Conservation (phyloP, 2,888 invertebrate species). For the Amblyjoppa proteus region DNA sequence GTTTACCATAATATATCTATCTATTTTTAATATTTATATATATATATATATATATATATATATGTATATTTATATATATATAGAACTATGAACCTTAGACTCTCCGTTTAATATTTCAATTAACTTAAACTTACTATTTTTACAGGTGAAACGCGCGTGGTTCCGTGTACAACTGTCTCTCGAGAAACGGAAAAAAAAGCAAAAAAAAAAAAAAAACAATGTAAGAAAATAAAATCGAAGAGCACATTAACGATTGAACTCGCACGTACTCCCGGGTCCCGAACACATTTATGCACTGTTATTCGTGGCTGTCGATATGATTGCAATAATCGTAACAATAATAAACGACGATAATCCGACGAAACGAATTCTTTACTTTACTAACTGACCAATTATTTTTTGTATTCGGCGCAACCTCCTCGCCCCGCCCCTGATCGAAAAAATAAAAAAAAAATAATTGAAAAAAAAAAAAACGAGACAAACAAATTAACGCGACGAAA, state of each 20-base stretch:
- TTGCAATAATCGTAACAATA: slow-evolving; percentile 50
- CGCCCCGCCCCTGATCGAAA: not conserved
- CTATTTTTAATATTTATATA: slow-evolving; percentile 23
- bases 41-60: slow-evolving; percentile 54
- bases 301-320: slow-evolving; percentile 59
- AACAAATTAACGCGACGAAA: slow-evolving; percentile 49
- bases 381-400: slow-evolving; percentile 57
- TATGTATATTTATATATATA: slow-evolving; percentile 52
- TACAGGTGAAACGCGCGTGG: slow-evolving; percentile 47
- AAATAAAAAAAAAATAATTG: slow-evolving; percentile 5
- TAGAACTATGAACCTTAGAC: slow-evolving; percentile 50
- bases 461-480: slow-evolving; percentile 10
- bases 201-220: slow-evolving; percentile 12
- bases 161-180: slow-evolving; percentile 1
- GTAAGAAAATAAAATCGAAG: slow-evolving; percentile 3
- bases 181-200: slow-evolving; percentile 33
- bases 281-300: slow-evolving; percentile 47
- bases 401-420: slow-evolving; percentile 22
- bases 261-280: slow-evolving; percentile 45
- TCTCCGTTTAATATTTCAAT: slow-evolving; percentile 39
- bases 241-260: slow-evolving; percentile 56
- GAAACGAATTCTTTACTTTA: slow-evolving; percentile 47
- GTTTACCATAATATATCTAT: slow-evolving; percentile 49
- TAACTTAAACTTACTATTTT: slow-evolving; percentile 58
- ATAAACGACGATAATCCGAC: slow-evolving; percentile 56